A percentile compares a stretch with the other conserved stretches of the same genome.
Conservation (phyloP, 2,888 invertebrate genomes). For the Neoscelio sp. region DNA sequence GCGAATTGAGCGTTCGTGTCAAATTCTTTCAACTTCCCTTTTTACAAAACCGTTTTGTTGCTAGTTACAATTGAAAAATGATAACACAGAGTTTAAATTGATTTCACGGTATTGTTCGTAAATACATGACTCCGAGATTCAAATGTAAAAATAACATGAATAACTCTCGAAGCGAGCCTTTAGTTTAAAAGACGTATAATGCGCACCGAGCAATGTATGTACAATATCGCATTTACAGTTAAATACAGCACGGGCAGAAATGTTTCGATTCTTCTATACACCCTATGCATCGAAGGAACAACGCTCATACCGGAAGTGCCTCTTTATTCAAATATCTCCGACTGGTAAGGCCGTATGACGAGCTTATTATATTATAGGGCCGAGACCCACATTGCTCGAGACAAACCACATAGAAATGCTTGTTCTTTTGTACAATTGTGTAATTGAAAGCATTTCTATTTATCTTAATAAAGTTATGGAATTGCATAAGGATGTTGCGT, state of each 20-base stretch:
- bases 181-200: slow-evolving; percentile 22
- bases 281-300: slow-evolving; percentile 33
- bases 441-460: slow-evolving; percentile 1
- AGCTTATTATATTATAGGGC: slow-evolving; percentile 33
- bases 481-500: no score
- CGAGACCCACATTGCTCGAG: slow-evolving; percentile 14
- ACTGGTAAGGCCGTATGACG: slow-evolving; percentile 21
- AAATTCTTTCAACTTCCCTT: no score
- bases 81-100: slow-evolving; percentile 8
- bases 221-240: slow-evolving; percentile 51
- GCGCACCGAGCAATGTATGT: slow-evolving; percentile 3
- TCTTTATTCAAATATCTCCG: slow-evolving; percentile 51
- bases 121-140: not conserved
- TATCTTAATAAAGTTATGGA: no score
- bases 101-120: slow-evolving; percentile 23
- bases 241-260: slow-evolving; percentile 41
- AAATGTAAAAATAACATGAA: slow-evolving; percentile 35
- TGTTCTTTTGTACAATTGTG: not conserved
- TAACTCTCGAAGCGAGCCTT: slow-evolving; percentile 21
- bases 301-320: slow-evolving; percentile 41
- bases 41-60: no score
- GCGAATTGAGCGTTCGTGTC: no score
- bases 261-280: slow-evolving; percentile 41
- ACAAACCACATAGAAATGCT: not conserved
- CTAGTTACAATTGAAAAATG: no score